Percentiles rank a stretch among this genome's conserved stretches.
Conservation (phyloP, 2,797 vertebrate species). For the Clarias fuscus region DNA sequence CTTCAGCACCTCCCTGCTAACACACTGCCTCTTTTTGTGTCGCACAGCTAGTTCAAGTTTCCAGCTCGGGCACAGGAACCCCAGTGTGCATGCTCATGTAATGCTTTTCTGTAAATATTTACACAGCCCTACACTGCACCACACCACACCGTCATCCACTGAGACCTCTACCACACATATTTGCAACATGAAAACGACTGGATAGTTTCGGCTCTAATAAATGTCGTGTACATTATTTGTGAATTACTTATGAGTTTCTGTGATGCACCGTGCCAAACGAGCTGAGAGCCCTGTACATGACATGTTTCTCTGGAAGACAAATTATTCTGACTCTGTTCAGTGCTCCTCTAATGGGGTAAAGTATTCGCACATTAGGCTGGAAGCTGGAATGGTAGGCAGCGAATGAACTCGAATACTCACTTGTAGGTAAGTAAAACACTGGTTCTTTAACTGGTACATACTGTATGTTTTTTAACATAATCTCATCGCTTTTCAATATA, state of each 20-base stretch:
- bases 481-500: no score
- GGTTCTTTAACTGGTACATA: not conserved
- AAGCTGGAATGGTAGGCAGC: not conserved
- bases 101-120: constrained; percentile 25
- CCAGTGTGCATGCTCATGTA: constrained; percentile 17
- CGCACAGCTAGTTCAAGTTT: not conserved
- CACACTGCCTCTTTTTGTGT: constrained; percentile 9
- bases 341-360: constrained; percentile 1
- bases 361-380: constrained; percentile 11
- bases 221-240: not conserved
- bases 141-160: not conserved
- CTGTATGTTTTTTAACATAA: no score
- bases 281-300: not conserved
- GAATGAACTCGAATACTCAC: not conserved
- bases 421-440: not conserved
- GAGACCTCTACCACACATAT: not conserved
- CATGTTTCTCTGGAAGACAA: not conserved
- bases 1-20: constrained; percentile 3
- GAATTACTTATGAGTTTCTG: not conserved
- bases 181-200: not conserved
- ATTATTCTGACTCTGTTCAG: constrained; percentile 20
- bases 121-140: not conserved
- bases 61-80: constrained; percentile 7
- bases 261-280: not conserved
- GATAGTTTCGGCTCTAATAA: not conserved